Evolutionary conservation across 1,140 invertebrate genomes (phyloP), one percentile per base, ranked within the genome.

Genomic region (Ceratosolen fusciceps): DNA sequence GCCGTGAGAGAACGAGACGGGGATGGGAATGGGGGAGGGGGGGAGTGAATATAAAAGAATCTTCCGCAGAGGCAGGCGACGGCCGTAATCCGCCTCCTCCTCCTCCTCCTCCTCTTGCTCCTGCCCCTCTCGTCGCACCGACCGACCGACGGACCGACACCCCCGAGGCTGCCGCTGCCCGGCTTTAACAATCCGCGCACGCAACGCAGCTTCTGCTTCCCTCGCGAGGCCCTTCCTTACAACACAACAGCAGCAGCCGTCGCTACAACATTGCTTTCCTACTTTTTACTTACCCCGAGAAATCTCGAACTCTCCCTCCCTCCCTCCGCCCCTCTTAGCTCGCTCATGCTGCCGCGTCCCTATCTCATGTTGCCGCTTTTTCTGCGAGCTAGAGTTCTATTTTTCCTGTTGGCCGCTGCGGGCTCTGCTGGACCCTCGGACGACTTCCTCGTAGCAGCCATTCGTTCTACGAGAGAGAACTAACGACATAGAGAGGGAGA

Each of bases 121-220:
- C 34, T n/a, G n/a, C n/a, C n/a, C n/a, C n/a, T n/a, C n/a, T n/a
- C n/a, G n/a, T n/a, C n/a, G n/a, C n/a, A n/a, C n/a, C n/a, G n/a
- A n/a, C n/a, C n/a, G n/a, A n/a, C n/a, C n/a, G n/a, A n/a, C n/a
- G n/a, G n/a, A 4, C 37, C 26, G n/a, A 39, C 49, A 68, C 47
- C 65, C 49, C 31, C 43, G 34, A 39, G 74, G 31, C 70, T 10
- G 7, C 29, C 47, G 12, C 70, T 9, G n/a, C n/a, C n/a, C n/a
- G n/a, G 47, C 60, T 68, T 76, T 68, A 76, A 76, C 68, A 76
- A 76, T 68, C 74, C 14, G 31, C 56, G 62, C 74, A 76, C 74
- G 74, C 49, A 37, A 37, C 12, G 29, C n/a, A 54, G 29, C 16
- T 34, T 21, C 70, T 34, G 39, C 12, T 24, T 29, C 24, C 39